Conservation (phyloP, 2,888 invertebrate species). For the Leptura quadrifasciata region DNA sequence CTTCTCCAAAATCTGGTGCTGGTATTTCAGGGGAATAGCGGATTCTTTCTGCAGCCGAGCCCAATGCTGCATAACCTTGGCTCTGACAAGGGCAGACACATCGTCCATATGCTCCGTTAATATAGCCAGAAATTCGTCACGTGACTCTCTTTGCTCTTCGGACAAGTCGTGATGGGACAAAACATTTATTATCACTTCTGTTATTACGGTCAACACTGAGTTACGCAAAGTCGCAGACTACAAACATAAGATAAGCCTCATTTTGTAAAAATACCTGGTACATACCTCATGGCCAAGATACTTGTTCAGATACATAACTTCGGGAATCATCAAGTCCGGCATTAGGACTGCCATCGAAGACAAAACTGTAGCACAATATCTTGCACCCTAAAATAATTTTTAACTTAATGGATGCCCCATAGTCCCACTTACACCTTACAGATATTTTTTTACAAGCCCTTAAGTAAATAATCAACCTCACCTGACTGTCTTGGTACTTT, state of each 20-base stretch:
- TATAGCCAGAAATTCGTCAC: constrained; percentile 88
- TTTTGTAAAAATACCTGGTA: constrained; percentile 22
- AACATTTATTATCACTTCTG: constrained; percentile 84
- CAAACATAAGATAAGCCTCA: constrained; percentile 21
- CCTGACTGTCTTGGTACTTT: constrained; percentile 71
- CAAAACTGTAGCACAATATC: constrained; percentile 66
- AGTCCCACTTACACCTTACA: background rate
- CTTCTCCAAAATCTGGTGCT: constrained; percentile 81
- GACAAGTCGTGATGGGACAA: constrained; percentile 81
- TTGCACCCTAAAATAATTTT: constrained; percentile 64
- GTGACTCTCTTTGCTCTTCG: constrained; percentile 64
- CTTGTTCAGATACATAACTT: constrained; percentile 68
- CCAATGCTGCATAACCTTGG: constrained; percentile 81
- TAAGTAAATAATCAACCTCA: constrained; percentile 48
- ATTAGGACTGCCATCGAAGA: constrained; percentile 68
- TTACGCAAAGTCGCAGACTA: constrained; percentile 84
- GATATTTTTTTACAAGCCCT: background rate
- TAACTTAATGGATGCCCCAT: background rate
- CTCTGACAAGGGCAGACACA: constrained; percentile 88
- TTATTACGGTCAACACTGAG: constrained; percentile 88
- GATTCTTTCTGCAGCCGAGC: constrained; percentile 85
- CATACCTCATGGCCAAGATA: constrained; percentile 69
- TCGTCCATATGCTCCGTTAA: constrained; percentile 91
- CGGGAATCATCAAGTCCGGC: constrained; percentile 70
- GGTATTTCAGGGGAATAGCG: constrained; percentile 85